Percentiles rank a stretch among this genome's conserved stretches.
Evolutionary conservation across 2,888 invertebrate species (phyloP).

Genomic region (Hetaerina titia): DNA sequence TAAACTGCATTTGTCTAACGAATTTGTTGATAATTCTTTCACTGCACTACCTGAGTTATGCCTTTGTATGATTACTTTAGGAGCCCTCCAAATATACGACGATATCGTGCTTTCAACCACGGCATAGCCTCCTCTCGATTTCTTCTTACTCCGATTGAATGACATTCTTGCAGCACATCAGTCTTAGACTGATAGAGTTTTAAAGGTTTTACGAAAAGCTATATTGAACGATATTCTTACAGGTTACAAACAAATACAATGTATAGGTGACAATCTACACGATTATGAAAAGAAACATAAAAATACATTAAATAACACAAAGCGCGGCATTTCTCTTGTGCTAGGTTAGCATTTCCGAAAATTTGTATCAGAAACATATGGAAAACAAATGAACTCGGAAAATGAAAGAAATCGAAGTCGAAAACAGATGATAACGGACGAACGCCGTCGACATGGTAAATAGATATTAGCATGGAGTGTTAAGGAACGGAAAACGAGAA

Average conservation of each 20-base stretch:
- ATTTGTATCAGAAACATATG: constrained; percentile 15
- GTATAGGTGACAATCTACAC: neutral
- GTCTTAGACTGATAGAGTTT: neutral
- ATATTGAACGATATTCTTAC: neutral
- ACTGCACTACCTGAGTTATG: neutral
- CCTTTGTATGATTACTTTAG: neutral
- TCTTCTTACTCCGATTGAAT: neutral
- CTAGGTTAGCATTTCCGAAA: neutral
- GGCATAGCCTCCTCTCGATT: neutral
- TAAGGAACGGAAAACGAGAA: too few species aligned
- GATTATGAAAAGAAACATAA: neutral
- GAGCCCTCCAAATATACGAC: neutral
- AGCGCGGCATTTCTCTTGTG: neutral
- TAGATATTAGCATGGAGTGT: too few species aligned
- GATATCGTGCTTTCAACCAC: constrained; percentile 32
- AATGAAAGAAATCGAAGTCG: neutral
- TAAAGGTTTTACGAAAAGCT: neutral
- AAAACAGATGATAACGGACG: neutral
- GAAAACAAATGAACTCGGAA: neutral
- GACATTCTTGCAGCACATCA: neutral
- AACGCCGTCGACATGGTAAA: neutral
- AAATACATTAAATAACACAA: neutral
- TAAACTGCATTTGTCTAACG: neutral
- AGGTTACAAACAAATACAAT: neutral
- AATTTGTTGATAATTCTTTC: neutral